Percentiles rank a stretch among this genome's conserved stretches.
Conservation (phyloP, 2,113 vertebrate genomes). For the Argyrosomus japonicus region DNA sequence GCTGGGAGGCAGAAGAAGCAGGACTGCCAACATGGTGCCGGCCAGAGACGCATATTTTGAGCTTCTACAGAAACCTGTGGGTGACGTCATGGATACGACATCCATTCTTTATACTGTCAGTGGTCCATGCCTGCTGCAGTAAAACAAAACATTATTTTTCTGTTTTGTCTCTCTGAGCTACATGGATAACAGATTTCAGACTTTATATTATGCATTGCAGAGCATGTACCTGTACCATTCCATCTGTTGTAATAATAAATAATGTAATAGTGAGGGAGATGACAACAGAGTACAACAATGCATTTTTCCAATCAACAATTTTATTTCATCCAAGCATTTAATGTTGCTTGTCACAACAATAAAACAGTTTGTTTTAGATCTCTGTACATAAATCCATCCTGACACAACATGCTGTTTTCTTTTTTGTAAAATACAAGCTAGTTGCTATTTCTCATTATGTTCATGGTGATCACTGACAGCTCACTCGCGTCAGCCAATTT, state of each 20-base stretch:
- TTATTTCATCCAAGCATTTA: not conserved
- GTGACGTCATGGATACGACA: no score
- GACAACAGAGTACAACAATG: not conserved
- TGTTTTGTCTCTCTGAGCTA: not conserved
- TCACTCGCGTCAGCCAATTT: conserved; percentile 27
- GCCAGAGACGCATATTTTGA: no score
- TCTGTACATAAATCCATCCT: conserved; percentile 22
- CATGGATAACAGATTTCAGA: not conserved
- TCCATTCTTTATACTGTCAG: no score
- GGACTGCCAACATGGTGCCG: no score
- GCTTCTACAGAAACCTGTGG: no score
- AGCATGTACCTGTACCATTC: not conserved
- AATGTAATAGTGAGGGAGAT: not conserved
- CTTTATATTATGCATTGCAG: not conserved
- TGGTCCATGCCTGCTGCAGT: not conserved
- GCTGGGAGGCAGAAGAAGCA: no score
- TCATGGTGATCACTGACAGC: conserved; percentile 33
- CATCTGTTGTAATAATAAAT: not conserved
- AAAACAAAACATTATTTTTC: not conserved
- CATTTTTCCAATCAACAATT: not conserved
- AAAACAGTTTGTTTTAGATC: conserved; percentile 16
- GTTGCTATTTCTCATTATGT: conserved; percentile 42
- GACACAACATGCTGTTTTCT: conserved; percentile 15
- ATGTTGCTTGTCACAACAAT: conserved; percentile 9
- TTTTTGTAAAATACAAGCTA: conserved; percentile 29